Evolutionary conservation across 2,797 vertebrate species (phyloP).

Genomic region (Pogonophryne albipinna): DNA sequence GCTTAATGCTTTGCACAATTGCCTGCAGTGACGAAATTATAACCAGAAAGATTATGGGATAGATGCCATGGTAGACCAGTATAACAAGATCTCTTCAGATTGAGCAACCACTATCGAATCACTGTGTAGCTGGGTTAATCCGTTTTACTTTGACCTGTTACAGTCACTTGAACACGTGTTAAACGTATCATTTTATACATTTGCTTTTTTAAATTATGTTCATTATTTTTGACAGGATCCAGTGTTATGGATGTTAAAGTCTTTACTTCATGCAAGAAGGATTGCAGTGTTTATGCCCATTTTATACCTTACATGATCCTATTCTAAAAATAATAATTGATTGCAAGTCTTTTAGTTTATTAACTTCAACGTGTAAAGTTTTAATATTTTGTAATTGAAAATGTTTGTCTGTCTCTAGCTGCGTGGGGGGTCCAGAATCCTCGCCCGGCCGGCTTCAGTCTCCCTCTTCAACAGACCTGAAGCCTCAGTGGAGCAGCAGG

Average conservation of each 20-base stretch:
- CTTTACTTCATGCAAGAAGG: background rate
- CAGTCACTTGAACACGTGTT: too few species aligned
- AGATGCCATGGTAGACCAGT: background rate
- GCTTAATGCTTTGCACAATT: background rate
- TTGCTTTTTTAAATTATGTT: too few species aligned
- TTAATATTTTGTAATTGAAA: background rate
- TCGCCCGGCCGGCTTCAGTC: conserved; percentile 87
- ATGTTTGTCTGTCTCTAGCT: conserved; percentile 77
- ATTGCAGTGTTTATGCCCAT: background rate
- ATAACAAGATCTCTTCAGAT: background rate
- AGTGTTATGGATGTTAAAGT: too few species aligned
- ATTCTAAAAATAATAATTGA: too few species aligned
- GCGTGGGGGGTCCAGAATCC: conserved; percentile 86
- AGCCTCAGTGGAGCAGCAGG: conserved; percentile 85
- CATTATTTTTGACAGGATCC: too few species aligned
- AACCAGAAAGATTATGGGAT: background rate
- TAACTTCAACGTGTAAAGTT: accelerated
- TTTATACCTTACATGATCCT: background rate
- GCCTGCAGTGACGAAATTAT: too few species aligned
- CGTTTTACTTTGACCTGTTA: too few species aligned
- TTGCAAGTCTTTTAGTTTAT: accelerated
- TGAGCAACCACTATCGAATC: too few species aligned
- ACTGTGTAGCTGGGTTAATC: too few species aligned
- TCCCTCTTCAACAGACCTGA: conserved; percentile 86
- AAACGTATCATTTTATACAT: too few species aligned